Conservation (phyloP, 2,888 invertebrate genomes). For the Xestia sexstrigata region DNA sequence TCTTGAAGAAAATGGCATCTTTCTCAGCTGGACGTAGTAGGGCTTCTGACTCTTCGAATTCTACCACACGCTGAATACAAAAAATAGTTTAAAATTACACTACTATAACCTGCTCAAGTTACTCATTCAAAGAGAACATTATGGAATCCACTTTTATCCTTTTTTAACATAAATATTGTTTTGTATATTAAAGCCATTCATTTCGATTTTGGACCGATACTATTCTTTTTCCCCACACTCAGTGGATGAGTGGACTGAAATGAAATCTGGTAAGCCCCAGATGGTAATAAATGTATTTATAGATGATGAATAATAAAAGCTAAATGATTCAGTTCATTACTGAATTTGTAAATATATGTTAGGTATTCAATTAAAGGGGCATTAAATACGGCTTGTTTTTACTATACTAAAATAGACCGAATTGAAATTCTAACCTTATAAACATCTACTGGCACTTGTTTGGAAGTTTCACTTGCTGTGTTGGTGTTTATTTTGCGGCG, state of each 20-base stretch:
- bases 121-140: background rate
- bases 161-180: background rate
- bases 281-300: background rate
- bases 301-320: no score
- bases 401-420: background rate
- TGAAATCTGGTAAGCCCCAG: background rate
- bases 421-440: slow-evolving; percentile 88
- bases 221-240: background rate
- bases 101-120: background rate
- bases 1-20: slow-evolving; percentile 92
- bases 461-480: slow-evolving; percentile 79
- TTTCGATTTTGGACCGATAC: background rate
- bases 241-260: background rate
- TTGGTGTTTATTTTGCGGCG: slow-evolving; percentile 89
- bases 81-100: background rate
- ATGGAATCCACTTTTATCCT: no score
- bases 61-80: slow-evolving; percentile 91
- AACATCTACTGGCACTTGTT: slow-evolving; percentile 89
- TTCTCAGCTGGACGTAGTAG: slow-evolving; percentile 91
- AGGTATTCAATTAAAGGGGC: background rate
- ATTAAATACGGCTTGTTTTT: background rate
- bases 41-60: slow-evolving; percentile 94
- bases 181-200: background rate
- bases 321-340: no score
- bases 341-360: background rate